Conservation (phyloP, 2,888 invertebrate species). For the Dasysyrphus tricinctus region DNA sequence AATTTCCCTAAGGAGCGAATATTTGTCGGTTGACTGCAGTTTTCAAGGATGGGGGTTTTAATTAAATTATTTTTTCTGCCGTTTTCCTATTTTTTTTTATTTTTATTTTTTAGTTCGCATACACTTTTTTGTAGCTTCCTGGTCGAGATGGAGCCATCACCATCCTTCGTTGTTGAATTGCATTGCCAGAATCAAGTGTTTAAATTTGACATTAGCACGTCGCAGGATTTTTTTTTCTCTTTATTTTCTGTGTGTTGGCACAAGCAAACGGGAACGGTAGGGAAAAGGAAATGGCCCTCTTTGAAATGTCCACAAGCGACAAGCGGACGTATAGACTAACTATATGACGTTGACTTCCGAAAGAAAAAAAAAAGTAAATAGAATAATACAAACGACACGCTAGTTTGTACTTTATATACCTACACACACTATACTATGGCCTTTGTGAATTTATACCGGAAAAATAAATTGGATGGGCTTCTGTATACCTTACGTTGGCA, state of each 20-base stretch:
- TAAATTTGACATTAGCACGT: constrained; percentile 71
- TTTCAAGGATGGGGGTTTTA: constrained; percentile 72
- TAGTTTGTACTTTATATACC: not conserved
- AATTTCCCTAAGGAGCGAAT: constrained; percentile 76
- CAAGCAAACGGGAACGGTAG: constrained; percentile 6
- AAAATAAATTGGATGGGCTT: constrained; percentile 49
- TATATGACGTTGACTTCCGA: not conserved
- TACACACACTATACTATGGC: constrained; percentile 8
- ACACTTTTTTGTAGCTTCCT: constrained; percentile 41
- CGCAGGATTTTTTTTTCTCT: constrained; percentile 21
- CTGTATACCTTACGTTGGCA: constrained; percentile 4
- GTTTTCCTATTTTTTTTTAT: constrained; percentile 34
- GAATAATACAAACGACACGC: constrained; percentile 21
- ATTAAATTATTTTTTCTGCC: constrained; percentile 73
- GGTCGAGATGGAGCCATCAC: constrained; percentile 50
- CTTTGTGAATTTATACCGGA: constrained; percentile 39
- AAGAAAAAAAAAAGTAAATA: constrained; percentile 35
- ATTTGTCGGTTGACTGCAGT: constrained; percentile 76
- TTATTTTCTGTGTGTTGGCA: constrained; percentile 34
- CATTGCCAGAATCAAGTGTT: constrained; percentile 67
- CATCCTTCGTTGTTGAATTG: constrained; percentile 38
- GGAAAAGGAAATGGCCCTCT: constrained; percentile 50
- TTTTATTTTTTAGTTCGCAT: constrained; percentile 11
- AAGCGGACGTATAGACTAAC: constrained; percentile 11
- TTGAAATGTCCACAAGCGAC: constrained; percentile 55